A percentile compares a stretch with the other conserved stretches of the same genome.
Evolutionary conservation across 2,113 vertebrate species (phyloP).

Genomic region (Tinamus guttatus): DNA sequence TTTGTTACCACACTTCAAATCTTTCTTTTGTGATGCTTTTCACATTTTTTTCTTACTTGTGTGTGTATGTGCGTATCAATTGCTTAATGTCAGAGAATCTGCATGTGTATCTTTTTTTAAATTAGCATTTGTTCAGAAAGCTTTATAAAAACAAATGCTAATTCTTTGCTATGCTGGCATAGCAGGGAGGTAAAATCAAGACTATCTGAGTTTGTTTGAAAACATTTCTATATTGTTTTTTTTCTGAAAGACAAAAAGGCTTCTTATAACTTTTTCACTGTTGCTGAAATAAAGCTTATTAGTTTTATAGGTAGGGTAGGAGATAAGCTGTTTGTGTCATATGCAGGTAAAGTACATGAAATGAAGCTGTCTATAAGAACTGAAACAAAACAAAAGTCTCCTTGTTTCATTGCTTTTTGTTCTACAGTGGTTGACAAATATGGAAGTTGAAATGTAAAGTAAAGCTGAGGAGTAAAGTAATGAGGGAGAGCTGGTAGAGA

Average conservation of each 20-base stretch:
- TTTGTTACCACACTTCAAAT: not conserved
- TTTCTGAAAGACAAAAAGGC: not conserved
- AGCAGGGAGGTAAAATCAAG: not conserved
- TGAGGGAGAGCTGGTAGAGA: not conserved
- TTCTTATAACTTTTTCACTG: not conserved
- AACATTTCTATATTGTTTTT: not conserved
- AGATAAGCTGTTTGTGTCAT: conserved; percentile 1
- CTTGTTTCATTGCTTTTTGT: not conserved
- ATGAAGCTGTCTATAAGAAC: not conserved
- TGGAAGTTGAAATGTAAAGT: not conserved
- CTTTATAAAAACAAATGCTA: not conserved
- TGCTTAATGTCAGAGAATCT: not conserved
- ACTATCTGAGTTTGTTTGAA: not conserved
- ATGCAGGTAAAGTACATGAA: not conserved
- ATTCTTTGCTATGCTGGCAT: not conserved
- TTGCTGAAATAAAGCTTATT: not conserved
- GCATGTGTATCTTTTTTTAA: not conserved
- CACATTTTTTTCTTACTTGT: not conserved
- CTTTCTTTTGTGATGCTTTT: not conserved
- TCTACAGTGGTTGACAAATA: not conserved
- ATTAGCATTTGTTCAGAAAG: not conserved
- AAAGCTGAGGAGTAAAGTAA: not conserved
- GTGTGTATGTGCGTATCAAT: not conserved
- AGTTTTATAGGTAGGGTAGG: not conserved
- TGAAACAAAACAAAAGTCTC: not conserved